Conservation (phyloP, 2,888 invertebrate species). For the Yponomeuta cagnagella region DNA sequence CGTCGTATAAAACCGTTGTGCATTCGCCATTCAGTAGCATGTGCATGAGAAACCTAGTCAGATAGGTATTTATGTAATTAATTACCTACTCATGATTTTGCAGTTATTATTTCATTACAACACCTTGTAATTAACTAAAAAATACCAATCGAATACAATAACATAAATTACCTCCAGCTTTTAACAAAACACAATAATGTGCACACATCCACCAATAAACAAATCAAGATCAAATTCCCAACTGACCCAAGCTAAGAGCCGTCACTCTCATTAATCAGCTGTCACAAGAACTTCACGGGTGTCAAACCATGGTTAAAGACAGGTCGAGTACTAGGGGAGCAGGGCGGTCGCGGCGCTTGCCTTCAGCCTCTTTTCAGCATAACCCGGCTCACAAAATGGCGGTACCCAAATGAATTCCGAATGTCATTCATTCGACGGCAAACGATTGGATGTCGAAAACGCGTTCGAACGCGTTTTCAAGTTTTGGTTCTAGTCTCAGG, state of each 20-base stretch:
- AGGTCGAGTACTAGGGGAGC: slow-evolving; percentile 56
- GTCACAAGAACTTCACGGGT: slow-evolving; percentile 63
- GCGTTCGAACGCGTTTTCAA: neutral
- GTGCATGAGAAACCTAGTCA: too few species aligned
- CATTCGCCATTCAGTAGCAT: too few species aligned
- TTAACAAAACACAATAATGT: too few species aligned
- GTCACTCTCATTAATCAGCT: slow-evolving; percentile 38
- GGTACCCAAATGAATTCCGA: neutral
- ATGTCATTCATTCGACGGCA: neutral
- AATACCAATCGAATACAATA: too few species aligned
- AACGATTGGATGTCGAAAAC: neutral
- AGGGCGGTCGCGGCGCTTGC: slow-evolving; percentile 31
- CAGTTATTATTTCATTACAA: too few species aligned
- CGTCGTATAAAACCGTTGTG: too few species aligned
- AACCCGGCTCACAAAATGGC: neutral
- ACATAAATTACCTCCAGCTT: too few species aligned
- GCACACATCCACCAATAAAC: too few species aligned
- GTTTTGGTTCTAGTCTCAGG: too few species aligned
- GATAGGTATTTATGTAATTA: too few species aligned
- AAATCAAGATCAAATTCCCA: neutral
- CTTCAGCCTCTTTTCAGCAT: slow-evolving; percentile 13
- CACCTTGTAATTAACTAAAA: too few species aligned
- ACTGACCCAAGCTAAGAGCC: neutral
- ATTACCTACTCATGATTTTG: too few species aligned
- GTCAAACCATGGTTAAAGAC: slow-evolving; percentile 68